Evolutionary conservation across 37 sponge, comb jelly and placozoan genomes (phyloP), one percentile per base, ranked within the genome.

Genomic region (Ephydatia muelleri): DNA sequence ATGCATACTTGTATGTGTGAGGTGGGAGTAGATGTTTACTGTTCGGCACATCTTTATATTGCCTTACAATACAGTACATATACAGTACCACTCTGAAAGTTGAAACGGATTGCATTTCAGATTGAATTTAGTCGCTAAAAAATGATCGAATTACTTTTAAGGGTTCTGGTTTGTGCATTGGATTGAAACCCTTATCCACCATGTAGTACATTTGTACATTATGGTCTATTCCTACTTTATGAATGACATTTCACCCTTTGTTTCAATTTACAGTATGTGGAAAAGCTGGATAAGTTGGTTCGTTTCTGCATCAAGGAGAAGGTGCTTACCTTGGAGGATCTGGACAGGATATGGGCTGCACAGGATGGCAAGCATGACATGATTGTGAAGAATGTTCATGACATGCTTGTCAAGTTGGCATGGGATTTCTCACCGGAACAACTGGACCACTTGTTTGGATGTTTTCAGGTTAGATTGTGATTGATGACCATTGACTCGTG

Each of bases 361-460:
- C 98, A 95, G 84, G 96, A 94, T 68, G 96, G 96, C 65, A 98
- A 98, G 82, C 96, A 98, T 76, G 98, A 98, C 73, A 94, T 94
- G 35, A 98, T 98, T 43, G 98, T 98, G 21, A 98, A 98, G 94
- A 98, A 98, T 80, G 88, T 98, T 70, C 94, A 98, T 81, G 98
- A 98, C 83, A 67, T 98, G 65, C 72, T 95, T 68, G 98, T 95
- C 12, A 93, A 94, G 76, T 79, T 98, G 39, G 98, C 98, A 14
- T 98, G 98, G 98, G 95, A 96, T 32, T 94, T 98, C 65, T 91
- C 92, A 39, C 92, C 98, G 3, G 93, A 98, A 68, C 97, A 94
- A 70, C 86, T 98, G 72, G 98, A 98, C 38, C 83, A 94, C 68
- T 86, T 98, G 19, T 98, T 98, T 79, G 88, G 96, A 25, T 96